These are phyloP conservation scores for Calameuta filiformis DNA, from an alignment of 2,888 invertebrate species.

Conservation along the genomic window DNA sequence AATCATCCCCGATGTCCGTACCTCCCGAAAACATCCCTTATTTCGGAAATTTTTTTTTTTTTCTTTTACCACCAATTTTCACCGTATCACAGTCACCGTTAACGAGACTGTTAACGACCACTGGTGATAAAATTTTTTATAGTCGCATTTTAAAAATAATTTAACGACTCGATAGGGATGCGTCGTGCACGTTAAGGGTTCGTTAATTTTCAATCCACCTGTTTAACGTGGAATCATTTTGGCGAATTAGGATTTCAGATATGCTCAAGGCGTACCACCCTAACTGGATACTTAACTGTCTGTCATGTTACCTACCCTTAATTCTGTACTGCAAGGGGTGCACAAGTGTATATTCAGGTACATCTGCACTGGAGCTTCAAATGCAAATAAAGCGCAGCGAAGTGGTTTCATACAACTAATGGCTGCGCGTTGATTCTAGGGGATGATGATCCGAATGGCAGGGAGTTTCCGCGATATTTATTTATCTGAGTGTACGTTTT, in stretches of 20 bases:
- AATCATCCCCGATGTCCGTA: not conserved
- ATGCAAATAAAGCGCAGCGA: not conserved
- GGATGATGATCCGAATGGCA: not conserved
- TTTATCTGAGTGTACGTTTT: not conserved
- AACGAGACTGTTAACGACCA: not conserved
- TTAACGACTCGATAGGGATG: not conserved
- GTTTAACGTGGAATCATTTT: not conserved
- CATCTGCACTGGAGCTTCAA: not conserved
- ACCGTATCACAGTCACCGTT: not conserved
- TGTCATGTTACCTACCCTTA: not conserved
- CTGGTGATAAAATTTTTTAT: not conserved
- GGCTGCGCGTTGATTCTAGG: not conserved
- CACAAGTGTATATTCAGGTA: not conserved
- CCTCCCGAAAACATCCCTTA: not conserved
- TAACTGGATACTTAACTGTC: not conserved
- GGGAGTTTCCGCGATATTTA: not conserved
- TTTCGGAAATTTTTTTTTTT: not conserved
- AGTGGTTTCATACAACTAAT: not conserved
- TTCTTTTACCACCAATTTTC: not conserved
- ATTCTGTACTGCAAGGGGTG: not conserved
- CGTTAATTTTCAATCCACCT: not conserved
- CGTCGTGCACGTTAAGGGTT: not conserved
- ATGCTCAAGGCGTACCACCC: not conserved
- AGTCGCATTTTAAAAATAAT: not conserved
- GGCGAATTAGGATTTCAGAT: not conserved